Conservation (phyloP, 2,797 vertebrate species). For the Myotis pilosus region DNA sequence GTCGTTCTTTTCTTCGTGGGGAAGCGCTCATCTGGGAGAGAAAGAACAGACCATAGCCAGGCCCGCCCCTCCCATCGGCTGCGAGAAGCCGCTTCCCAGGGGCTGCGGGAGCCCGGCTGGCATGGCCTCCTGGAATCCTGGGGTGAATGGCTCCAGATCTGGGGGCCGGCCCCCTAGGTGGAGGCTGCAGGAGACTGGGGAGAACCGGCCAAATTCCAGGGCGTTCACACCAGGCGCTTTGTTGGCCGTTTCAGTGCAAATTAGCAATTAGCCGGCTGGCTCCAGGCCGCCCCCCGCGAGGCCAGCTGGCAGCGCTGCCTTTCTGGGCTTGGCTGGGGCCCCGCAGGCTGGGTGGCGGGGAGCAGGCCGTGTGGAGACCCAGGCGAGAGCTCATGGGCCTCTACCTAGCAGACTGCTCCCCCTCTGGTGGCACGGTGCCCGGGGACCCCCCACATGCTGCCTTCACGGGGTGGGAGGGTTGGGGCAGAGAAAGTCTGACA, state of each 20-base stretch:
- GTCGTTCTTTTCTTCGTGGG: background rate
- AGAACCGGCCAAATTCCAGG: constrained; percentile 66
- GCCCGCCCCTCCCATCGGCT: background rate
- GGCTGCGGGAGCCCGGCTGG: background rate
- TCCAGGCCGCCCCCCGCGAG: constrained; percentile 75
- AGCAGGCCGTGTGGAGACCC: background rate
- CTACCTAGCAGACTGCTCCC: constrained; percentile 48
- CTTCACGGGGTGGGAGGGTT: accelerated
- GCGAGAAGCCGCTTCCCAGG: background rate
- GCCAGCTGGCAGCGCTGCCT: constrained; percentile 78
- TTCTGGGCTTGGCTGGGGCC: constrained; percentile 81
- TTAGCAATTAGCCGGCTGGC: constrained; percentile 84
- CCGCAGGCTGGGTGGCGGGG: constrained; percentile 80
- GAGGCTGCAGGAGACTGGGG: constrained; percentile 24
- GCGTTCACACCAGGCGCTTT: constrained; percentile 77
- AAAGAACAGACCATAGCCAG: background rate
- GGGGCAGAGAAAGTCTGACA: background rate
- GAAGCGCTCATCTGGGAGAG: background rate
- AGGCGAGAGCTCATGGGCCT: background rate
- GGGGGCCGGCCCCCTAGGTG: background rate
- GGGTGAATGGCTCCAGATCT: constrained; percentile 39
- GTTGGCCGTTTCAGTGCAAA: constrained; percentile 80
- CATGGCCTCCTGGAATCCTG: constrained; percentile 8
- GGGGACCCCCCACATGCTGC: constrained; percentile 49
- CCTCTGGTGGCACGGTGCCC: constrained; percentile 29